Evolutionary conservation across 2,888 invertebrate genomes (phyloP), one percentile per base, ranked within the genome.

Genomic region (Thelaira solivaga): DNA sequence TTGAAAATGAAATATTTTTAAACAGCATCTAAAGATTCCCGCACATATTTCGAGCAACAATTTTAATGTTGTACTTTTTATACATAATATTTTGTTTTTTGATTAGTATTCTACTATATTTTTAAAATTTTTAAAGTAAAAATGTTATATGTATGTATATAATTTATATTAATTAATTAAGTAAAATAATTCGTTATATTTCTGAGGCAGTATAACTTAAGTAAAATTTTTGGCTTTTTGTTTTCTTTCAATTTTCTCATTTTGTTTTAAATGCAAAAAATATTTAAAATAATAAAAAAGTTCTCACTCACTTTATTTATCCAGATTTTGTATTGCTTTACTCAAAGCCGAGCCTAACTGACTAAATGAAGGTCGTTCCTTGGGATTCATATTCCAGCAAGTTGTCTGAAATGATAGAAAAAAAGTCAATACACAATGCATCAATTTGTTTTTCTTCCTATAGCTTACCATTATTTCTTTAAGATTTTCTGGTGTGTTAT

Each of bases 401-500:
- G 87, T 83, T 61, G 83, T 80, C 88, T 89, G 73, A n/a, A n/a
- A n/a, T n/a, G n/a, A n/a, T n/a, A n/a, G n/a, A n/a, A n/a, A n/a
- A n/a, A n/a, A n/a, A n/a, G 18, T 20, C 4, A 41, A 11, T 34
- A 36, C 11, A 36, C 4, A 13, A 36, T 2, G 1, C 16, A 6
- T 2, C 2, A 34, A 11, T 2, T 2, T 2, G 2, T 43, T 3
- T 43, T 11, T 20, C 8, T 1, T 1, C 4, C n/a, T n/a, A n/a
- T 1, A 41, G 83, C 85, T 86, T 84, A 91, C 91, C 90, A 91
- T 88, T 71, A 93, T 86, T 76, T 91, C 90, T 76, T 91, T 92
- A 3, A 95, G 88, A 20, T 90, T 89, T 2, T 90, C 91, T 0
- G 94, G 93, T 83, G 93, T 92, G 0, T 91, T 89, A 65, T 90